These are phyloP conservation scores for Achatina immaculata DNA, from an alignment of 1,140 invertebrate genomes.

Conservation along the genomic window DNA sequence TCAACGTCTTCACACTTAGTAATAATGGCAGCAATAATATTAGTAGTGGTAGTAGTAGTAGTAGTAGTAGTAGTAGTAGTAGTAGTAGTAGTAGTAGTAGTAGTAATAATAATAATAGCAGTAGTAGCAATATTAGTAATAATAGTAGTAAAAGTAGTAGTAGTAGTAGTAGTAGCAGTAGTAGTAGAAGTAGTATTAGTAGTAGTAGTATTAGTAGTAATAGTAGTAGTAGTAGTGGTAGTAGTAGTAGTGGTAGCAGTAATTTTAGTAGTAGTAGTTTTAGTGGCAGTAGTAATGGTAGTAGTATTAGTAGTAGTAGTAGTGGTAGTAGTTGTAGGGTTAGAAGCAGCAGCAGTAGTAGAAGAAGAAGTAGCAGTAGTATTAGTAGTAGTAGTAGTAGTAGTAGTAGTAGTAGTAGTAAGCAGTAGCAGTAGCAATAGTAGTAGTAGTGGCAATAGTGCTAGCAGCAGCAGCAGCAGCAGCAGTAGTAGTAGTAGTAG, in stretches of 20 bases:
- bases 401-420: no score
- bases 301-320: no score
- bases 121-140: constrained; percentile 27
- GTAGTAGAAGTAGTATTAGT: constrained; percentile 32
- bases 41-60: constrained; percentile 2
- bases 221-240: constrained; percentile 1
- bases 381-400: no score
- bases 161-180: constrained; percentile 34
- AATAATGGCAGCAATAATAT: neutral
- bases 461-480: constrained; percentile 6
- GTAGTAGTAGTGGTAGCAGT: neutral
- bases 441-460: neutral
- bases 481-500: constrained; percentile 21
- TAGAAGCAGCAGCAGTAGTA: neutral
- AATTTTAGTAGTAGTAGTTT: no score
- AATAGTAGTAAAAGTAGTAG: constrained; percentile 29
- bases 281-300: no score
- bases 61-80: constrained; percentile 22
- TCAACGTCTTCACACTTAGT: no score
- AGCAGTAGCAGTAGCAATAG: neutral
- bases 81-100: constrained; percentile 6
- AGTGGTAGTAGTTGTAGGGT: no score
- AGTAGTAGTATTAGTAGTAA: constrained; percentile 31
- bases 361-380: constrained; percentile 2
- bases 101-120: constrained; percentile 18